Evolutionary conservation across 2,888 invertebrate species (phyloP).

Genomic region (Odontocolon sp.): DNA sequence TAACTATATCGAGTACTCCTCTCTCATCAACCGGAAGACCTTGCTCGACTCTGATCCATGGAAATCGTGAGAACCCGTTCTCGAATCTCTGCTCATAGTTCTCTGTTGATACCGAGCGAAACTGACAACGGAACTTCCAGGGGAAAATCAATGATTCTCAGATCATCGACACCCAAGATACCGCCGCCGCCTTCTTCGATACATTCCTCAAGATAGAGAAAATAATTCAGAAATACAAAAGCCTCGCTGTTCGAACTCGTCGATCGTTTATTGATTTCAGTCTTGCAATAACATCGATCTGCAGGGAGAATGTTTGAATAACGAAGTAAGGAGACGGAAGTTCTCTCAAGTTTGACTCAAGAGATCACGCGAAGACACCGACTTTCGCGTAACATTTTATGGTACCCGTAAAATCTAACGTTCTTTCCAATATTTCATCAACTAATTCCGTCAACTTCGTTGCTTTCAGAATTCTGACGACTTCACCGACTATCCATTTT

Average conservation of each 20-base stretch:
- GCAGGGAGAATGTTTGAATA: slow-evolving; percentile 95
- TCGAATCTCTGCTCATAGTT: slow-evolving; percentile 92
- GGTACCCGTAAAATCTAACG: no score
- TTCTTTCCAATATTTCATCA: no score
- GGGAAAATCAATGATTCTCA: slow-evolving; percentile 95
- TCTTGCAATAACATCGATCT: slow-evolving; percentile 94
- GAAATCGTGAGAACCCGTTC: slow-evolving; percentile 99
- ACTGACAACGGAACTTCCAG: slow-evolving; percentile 92
- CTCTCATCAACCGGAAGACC: slow-evolving; percentile 91
- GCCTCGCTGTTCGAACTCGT: slow-evolving; percentile 91
- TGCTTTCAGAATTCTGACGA: no score
- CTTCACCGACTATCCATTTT: no score
- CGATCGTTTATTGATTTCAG: slow-evolving; percentile 87
- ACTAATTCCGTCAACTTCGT: no score
- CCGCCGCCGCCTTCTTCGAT: slow-evolving; percentile 92
- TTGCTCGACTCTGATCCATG: slow-evolving; percentile 97
- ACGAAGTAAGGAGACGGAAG: slow-evolving; percentile 92
- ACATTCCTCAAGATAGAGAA: slow-evolving; percentile 97
- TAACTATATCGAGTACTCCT: no score
- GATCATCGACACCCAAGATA: slow-evolving; percentile 85
- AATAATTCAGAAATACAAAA: slow-evolving; percentile 97
- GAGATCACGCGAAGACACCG: no score
- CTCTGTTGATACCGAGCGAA: slow-evolving; percentile 84
- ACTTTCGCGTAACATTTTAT: no score
- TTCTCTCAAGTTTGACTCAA: no score